Percentiles rank a stretch among this genome's conserved stretches.
Conservation (phyloP, 2,888 invertebrate species). For the Tinea trinotella region DNA sequence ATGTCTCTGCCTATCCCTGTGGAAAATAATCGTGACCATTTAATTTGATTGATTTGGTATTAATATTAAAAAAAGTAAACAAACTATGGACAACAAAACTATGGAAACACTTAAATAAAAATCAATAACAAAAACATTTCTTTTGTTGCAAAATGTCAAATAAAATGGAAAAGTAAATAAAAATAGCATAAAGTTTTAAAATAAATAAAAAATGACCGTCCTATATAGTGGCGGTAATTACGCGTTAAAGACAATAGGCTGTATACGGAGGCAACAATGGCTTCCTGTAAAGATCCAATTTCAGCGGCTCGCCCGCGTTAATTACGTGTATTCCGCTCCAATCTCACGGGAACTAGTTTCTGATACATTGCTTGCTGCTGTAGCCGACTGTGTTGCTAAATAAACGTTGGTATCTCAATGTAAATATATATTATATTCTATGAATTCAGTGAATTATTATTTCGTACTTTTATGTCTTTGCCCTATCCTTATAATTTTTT, state of each 20-base stretch:
- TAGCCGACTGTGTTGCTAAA: background rate
- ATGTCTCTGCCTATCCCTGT: no score
- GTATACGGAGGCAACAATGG: background rate
- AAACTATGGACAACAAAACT: no score
- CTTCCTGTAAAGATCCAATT: constrained; percentile 3
- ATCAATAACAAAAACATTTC: background rate
- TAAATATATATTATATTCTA: no score
- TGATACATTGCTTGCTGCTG: constrained; percentile 5
- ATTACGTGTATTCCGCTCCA: constrained; percentile 5
- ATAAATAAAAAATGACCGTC: background rate
- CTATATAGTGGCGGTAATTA: constrained; percentile 5
- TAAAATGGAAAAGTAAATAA: background rate
- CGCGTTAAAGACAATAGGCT: constrained; percentile 4
- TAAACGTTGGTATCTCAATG: background rate
- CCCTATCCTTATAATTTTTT: no score
- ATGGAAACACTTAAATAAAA: no score
- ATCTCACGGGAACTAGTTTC: constrained; percentile 12
- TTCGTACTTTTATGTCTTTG: no score
- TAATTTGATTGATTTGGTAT: no score
- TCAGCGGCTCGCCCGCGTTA: constrained; percentile 6
- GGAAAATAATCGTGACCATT: no score
- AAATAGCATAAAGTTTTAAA: background rate
- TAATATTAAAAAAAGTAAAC: no score
- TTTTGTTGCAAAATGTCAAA: no score
- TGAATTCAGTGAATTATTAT: no score